phyloP scores from a whole-genome alignment of 2,113 vertebrate genomes.

The Rattus rattus region DNA sequence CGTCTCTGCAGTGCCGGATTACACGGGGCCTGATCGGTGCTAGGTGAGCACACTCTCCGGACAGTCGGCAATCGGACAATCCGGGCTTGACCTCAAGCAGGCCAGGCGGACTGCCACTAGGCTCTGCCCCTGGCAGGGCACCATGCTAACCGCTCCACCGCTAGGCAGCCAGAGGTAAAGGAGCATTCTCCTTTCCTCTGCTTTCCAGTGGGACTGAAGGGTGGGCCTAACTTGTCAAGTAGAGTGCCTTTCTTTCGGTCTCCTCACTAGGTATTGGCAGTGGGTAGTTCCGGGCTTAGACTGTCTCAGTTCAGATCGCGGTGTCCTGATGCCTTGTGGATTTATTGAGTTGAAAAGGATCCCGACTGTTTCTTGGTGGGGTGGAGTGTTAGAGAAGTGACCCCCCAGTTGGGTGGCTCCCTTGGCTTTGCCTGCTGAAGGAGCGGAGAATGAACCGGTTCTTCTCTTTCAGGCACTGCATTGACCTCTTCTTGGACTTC shows the following conservation, averaged over 20 bases:
- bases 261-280: not conserved
- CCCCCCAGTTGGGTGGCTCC: not conserved
- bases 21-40: too few species aligned
- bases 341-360: not conserved
- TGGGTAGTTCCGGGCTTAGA: not conserved
- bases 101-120: too few species aligned
- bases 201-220: not conserved
- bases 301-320: not conserved
- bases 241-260: not conserved
- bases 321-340: not conserved
- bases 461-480: slow-evolving; percentile 90
- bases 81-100: too few species aligned
- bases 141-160: not conserved
- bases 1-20: too few species aligned
- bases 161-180: not conserved
- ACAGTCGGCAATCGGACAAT: too few species aligned
- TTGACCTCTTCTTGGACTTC: slow-evolving; percentile 97
- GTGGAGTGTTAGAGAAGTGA: not conserved
- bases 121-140: not conserved
- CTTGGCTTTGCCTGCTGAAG: not conserved
- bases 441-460: not conserved
- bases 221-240: not conserved
- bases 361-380: not conserved
- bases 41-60: too few species aligned
- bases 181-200: not conserved